A percentile compares a stretch with the other conserved stretches of the same genome.
These are phyloP conservation scores for Platorchestia sp. DNA, from an alignment of 1,140 invertebrate species.

Conservation along the genomic window DNA sequence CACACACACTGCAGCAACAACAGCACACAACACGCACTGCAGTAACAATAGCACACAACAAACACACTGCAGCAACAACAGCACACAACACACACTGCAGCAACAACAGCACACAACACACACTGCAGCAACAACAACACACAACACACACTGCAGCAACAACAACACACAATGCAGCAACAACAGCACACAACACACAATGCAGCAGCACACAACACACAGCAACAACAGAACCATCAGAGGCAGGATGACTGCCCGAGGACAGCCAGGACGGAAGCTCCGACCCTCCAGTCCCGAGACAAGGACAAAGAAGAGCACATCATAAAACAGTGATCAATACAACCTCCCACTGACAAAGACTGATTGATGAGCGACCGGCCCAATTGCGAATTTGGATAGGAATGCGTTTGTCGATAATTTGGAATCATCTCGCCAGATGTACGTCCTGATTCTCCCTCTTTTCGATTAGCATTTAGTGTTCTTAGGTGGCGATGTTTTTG, in stretches of 20 bases:
- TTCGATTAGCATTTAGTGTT: not conserved
- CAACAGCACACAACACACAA: not conserved
- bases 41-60: not conserved
- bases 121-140: not conserved
- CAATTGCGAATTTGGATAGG: not conserved
- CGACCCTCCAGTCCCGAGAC: not conserved
- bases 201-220: not conserved
- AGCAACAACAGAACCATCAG: not conserved
- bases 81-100: not conserved
- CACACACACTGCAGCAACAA: not conserved
- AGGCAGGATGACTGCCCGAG: not conserved
- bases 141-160: not conserved
- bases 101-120: not conserved
- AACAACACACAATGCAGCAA: not conserved
- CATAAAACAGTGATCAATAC: slow-evolving; percentile 9
- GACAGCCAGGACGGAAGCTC: not conserved
- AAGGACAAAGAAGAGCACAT: not conserved
- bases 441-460: not conserved
- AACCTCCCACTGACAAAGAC: not conserved
- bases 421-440: not conserved
- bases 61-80: not conserved
- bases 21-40: not conserved
- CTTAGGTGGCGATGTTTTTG: not conserved
- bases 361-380: not conserved
- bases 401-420: not conserved